These are phyloP conservation scores for Sternarchorhynchus goeldii DNA, from an alignment of 2,797 vertebrate species.

Conservation along the genomic window DNA sequence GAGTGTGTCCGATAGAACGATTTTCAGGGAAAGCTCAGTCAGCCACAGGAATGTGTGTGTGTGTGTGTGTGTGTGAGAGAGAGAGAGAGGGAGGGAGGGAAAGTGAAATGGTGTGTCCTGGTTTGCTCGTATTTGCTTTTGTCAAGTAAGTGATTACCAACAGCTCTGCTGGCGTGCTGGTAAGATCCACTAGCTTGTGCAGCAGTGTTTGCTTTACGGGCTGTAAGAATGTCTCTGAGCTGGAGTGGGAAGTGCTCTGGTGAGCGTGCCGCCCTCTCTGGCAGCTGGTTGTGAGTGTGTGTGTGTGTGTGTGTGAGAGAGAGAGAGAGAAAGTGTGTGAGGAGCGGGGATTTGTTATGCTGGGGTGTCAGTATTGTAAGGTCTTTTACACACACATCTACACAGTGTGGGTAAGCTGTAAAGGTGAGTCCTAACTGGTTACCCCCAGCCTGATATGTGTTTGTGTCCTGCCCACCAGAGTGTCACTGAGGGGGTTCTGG, in stretches of 20 bases:
- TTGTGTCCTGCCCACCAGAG: slow-evolving; percentile 59
- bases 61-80: background rate
- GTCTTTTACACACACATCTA: slow-evolving; percentile 53
- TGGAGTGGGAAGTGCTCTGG: slow-evolving; percentile 65
- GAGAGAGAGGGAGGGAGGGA: background rate
- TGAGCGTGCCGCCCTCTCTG: slow-evolving; percentile 66
- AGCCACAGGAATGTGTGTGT: background rate
- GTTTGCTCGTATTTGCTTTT: slow-evolving; percentile 61
- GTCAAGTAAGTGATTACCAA: slow-evolving; percentile 61
- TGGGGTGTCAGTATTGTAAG: slow-evolving; percentile 69
- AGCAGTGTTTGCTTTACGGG: slow-evolving; percentile 62
- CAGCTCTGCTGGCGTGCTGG: slow-evolving; percentile 59
- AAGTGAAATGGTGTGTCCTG: slow-evolving; percentile 33
- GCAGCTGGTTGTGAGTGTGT: slow-evolving; percentile 34
- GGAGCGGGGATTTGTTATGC: slow-evolving; percentile 56
- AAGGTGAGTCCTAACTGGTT: slow-evolving; percentile 59
- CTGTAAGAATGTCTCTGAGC: slow-evolving; percentile 67
- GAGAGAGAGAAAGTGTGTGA: background rate
- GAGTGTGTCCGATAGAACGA: background rate
- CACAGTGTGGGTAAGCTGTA: slow-evolving; percentile 15
- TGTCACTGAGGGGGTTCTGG: background rate
- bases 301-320: slow-evolving; percentile 29
- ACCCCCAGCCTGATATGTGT: slow-evolving; percentile 64
- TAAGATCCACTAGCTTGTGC: slow-evolving; percentile 53
- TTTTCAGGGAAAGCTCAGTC: background rate